phyloP scores from a whole-genome alignment of 2,113 vertebrate genomes.

The Halichoerus grypus region DNA sequence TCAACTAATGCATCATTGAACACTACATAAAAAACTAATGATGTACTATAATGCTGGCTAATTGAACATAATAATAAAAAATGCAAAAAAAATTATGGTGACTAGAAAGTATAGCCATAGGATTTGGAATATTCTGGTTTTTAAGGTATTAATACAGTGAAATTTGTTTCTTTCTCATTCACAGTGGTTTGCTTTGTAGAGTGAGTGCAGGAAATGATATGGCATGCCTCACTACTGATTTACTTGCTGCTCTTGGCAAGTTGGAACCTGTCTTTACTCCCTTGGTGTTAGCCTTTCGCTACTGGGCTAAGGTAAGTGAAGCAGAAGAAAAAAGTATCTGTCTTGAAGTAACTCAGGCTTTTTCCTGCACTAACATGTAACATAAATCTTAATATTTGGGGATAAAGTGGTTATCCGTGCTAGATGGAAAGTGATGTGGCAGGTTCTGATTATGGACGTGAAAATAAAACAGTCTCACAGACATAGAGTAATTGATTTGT shows the following conservation, averaged over 20 bases:
- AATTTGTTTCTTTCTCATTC: slow-evolving; percentile 75
- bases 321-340: slow-evolving; percentile 15
- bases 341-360: slow-evolving; percentile 30
- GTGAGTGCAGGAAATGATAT: slow-evolving; percentile 98
- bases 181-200: slow-evolving; percentile 96
- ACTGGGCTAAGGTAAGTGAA: slow-evolving; percentile 96
- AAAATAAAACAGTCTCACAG: slow-evolving; percentile 28
- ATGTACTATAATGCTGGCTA: neutral
- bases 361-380: neutral
- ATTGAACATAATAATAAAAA: neutral
- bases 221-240: slow-evolving; percentile 97
- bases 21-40: neutral
- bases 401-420: slow-evolving; percentile 6
- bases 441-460: slow-evolving; percentile 4
- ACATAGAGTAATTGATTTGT: neutral
- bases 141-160: slow-evolving; percentile 10
- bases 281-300: slow-evolving; percentile 97
- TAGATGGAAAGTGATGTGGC: neutral
- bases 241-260: slow-evolving; percentile 94
- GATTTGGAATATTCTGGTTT: slow-evolving; percentile 52
- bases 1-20: neutral
- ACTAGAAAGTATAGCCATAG: slow-evolving; percentile 19
- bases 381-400: neutral
- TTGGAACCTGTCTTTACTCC: slow-evolving; percentile 95
- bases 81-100: neutral